Conservation (phyloP, 1,140 invertebrate species). For the Zaprionus ghesquierei region DNA sequence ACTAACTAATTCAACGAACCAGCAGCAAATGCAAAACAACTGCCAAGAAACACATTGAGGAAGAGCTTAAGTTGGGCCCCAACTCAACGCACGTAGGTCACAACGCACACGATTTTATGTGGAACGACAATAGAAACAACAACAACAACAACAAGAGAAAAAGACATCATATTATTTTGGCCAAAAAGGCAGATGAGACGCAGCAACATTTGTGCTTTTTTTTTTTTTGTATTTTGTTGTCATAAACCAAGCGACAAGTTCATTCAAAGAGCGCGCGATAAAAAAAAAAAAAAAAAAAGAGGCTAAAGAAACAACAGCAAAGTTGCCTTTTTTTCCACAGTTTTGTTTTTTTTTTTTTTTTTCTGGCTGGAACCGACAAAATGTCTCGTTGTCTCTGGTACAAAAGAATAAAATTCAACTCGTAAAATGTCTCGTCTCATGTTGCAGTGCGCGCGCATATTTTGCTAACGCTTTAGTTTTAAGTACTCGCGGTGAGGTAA, state of each 20-base stretch:
- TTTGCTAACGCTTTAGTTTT: slow-evolving; percentile 24
- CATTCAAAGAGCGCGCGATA: slow-evolving; percentile 16
- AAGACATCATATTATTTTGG: not conserved
- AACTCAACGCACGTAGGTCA: slow-evolving; percentile 61
- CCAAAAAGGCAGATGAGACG: slow-evolving; percentile 9
- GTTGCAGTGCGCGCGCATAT: slow-evolving; percentile 12
- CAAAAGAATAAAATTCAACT: slow-evolving; percentile 21
- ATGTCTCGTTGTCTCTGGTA: slow-evolving; percentile 21
- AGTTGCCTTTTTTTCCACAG: not conserved
- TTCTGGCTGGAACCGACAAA: slow-evolving; percentile 4
- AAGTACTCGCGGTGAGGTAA: slow-evolving; percentile 12
- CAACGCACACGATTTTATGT: slow-evolving; percentile 54
- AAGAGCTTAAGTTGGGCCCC: slow-evolving; percentile 33
- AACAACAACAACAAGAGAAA: slow-evolving; percentile 2
- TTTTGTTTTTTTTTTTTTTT: not conserved
- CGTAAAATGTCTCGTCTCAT: slow-evolving; percentile 12
- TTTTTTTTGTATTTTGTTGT: slow-evolving; percentile 14
- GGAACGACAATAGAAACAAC: slow-evolving; percentile 12
- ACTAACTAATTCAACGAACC: slow-evolving; percentile 39
- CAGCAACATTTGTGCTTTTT: slow-evolving; percentile 10
- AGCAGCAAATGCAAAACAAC: slow-evolving; percentile 20
- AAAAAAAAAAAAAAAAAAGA: slow-evolving; percentile 7
- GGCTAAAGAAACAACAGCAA: slow-evolving; percentile 5
- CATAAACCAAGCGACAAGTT: slow-evolving; percentile 16
- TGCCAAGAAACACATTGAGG: not conserved